Percentiles rank a stretch among this genome's conserved stretches.
These are phyloP conservation scores for Conopomorpha cramerella DNA, from an alignment of 1,140 invertebrate genomes.

Conservation along the genomic window DNA sequence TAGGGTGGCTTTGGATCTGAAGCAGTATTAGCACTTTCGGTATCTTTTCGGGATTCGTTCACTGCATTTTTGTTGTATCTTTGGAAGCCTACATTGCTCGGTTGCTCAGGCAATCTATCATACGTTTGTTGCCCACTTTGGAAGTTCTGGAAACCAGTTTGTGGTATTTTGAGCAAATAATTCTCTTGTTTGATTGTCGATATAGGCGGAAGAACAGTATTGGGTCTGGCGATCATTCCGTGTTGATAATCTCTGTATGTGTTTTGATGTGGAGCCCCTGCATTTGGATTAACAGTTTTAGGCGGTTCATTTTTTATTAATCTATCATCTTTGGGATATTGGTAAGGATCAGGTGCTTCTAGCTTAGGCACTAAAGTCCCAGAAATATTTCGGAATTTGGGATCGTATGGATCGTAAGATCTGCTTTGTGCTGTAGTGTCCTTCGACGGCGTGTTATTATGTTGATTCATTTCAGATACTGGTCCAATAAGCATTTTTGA, in stretches of 20 bases:
- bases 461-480: conserved; percentile 56
- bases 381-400: conserved; percentile 39
- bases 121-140: conserved; percentile 19
- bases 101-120: conserved; percentile 29
- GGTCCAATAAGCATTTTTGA: conserved; percentile 60
- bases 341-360: conserved; percentile 47
- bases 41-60: conserved; percentile 18
- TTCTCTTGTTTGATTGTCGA: conserved; percentile 58
- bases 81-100: conserved; percentile 38
- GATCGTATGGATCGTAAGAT: conserved; percentile 37
- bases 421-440: conserved; percentile 44
- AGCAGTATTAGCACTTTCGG: conserved; percentile 16
- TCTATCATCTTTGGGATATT: conserved; percentile 38
- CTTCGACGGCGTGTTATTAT: conserved; percentile 27
- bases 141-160: conserved; percentile 22
- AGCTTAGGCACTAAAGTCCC: conserved; percentile 50
- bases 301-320: conserved; percentile 25
- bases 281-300: conserved; percentile 18
- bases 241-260: conserved; percentile 34
- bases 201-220: conserved; percentile 49
- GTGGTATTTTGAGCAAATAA: conserved; percentile 27
- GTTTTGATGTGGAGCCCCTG: conserved; percentile 25
- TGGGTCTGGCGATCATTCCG: conserved; percentile 18
- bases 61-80: conserved; percentile 35
- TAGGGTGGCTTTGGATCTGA: conserved; percentile 35